Evolutionary conservation across 2,113 vertebrate genomes (phyloP), one percentile per base, ranked within the genome.

Genomic region (Struthidea cinerea): DNA sequence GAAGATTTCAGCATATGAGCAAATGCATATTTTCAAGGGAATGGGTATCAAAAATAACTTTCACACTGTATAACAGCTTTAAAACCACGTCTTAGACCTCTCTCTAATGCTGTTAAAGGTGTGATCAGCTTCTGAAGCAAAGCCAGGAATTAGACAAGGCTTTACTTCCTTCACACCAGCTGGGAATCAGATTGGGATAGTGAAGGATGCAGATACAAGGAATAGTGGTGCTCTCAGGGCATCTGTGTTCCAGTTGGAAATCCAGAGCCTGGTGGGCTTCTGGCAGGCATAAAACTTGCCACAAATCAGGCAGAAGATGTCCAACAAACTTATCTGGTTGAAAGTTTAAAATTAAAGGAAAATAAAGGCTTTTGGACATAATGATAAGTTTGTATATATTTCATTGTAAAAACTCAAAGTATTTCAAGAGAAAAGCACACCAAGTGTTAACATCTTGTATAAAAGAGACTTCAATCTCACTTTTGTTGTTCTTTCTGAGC

Each of bases 11-110:
- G 9, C 30, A 33, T 41, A 42, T 26, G 57, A 87, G 63, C 1
- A 11, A 26, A 10, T 2, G 8, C 0, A 4, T 28, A 69, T 50
- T 81, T 83, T 50, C 39, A 80, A 84, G 18, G 30, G 17, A 91
- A 61, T 5, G 18, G 4, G 8, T 39, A 60, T 30, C 3, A 57
- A 50, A 93, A 84, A 21, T 9, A 11, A 59, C 3, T 77, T 64
- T 32, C 55, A 59, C 12, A 28, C 5, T 14, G 6, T 13, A 87
- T 11, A 42, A 17, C 13, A 77, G 21, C 17, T 87, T 80, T 9
- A 69, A 84, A 73, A 52, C 3, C 1, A 1, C 0, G 0, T 14
- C 27, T 80, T 16, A 8, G 71, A 24, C 7, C 68, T 37, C 27
- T 42, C 37, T 55, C 23, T 17, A 37, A n/a, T 0, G 0, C 27